Conservation (phyloP, 1,140 invertebrate genomes). For the Drosophila grimshawi region DNA sequence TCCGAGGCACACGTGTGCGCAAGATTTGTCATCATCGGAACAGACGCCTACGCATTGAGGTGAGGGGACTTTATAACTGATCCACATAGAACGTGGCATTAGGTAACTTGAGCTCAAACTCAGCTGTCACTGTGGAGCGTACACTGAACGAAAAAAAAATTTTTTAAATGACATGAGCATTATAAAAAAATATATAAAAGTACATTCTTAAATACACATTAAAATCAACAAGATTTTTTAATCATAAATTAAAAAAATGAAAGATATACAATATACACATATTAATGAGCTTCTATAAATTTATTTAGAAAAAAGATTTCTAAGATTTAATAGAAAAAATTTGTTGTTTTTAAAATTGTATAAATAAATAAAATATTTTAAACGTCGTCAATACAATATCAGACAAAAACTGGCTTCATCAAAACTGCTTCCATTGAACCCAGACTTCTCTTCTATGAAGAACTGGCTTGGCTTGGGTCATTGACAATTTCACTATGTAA, state of each 20-base stretch:
- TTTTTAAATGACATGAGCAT: neutral
- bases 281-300: too few relatives aligned
- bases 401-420: neutral
- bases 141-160: constrained; percentile 47
- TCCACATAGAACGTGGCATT: constrained; percentile 45
- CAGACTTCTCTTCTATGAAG: neutral
- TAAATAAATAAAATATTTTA: neutral
- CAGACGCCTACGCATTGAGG: constrained; percentile 55
- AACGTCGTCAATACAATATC: neutral
- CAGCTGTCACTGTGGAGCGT: constrained; percentile 35
- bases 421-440: neutral
- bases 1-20: constrained; percentile 57
- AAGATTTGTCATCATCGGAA: constrained; percentile 66
- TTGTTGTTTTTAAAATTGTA: too few relatives aligned
- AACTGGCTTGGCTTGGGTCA: neutral
- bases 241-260: too few relatives aligned
- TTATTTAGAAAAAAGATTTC: too few relatives aligned
- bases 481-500: constrained; percentile 70
- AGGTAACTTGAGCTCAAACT: constrained; percentile 60
- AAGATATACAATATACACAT: too few relatives aligned
- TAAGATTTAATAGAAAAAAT: too few relatives aligned
- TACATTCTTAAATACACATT: too few relatives aligned
- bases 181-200: too few relatives aligned
- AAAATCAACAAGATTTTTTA: too few relatives aligned
- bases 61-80: constrained; percentile 5